A percentile compares a stretch with the other conserved stretches of the same genome.
phyloP scores from a whole-genome alignment of 2,888 invertebrate species.

The Linyphia triangularis region DNA sequence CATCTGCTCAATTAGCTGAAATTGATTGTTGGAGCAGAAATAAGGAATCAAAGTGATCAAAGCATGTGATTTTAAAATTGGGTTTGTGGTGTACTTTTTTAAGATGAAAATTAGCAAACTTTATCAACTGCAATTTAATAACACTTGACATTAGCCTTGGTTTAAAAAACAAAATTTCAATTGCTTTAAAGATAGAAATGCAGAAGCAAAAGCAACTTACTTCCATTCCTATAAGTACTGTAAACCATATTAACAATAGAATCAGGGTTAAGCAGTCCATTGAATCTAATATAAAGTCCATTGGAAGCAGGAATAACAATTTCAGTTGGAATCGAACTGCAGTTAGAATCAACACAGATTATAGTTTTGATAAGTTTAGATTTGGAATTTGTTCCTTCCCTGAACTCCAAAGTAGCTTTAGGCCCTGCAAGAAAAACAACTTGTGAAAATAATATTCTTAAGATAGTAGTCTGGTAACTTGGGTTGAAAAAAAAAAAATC shows the following conservation, averaged over 20 bases:
- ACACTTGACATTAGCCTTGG: too few species aligned
- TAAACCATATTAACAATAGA: conserved; percentile 47
- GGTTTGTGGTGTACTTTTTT: too few species aligned
- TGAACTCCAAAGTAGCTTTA: conserved; percentile 39
- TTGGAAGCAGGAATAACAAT: conserved; percentile 23
- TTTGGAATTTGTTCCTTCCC: conserved; percentile 50
- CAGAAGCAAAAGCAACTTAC: conserved; percentile 41
- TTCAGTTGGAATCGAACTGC: conserved; percentile 25
- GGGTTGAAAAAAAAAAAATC: background rate
- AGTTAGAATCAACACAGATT: conserved; percentile 2
- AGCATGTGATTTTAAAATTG: too few species aligned
- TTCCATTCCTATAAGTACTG: conserved; percentile 38
- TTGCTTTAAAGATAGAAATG: too few species aligned
- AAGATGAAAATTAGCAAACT: too few species aligned
- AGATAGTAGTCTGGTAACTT: too few species aligned
- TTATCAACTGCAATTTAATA: too few species aligned
- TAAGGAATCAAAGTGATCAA: too few species aligned
- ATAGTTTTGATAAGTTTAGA: conserved; percentile 41
- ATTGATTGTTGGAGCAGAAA: too few species aligned
- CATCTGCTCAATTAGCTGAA: too few species aligned
- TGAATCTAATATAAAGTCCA: conserved; percentile 55
- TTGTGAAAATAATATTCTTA: too few species aligned
- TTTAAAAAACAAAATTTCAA: too few species aligned
- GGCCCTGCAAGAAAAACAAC: conserved; percentile 24
- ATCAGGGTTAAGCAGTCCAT: conserved; percentile 18